Conservation (phyloP, 2,113 vertebrate species). For the Gorilla gorilla region DNA sequence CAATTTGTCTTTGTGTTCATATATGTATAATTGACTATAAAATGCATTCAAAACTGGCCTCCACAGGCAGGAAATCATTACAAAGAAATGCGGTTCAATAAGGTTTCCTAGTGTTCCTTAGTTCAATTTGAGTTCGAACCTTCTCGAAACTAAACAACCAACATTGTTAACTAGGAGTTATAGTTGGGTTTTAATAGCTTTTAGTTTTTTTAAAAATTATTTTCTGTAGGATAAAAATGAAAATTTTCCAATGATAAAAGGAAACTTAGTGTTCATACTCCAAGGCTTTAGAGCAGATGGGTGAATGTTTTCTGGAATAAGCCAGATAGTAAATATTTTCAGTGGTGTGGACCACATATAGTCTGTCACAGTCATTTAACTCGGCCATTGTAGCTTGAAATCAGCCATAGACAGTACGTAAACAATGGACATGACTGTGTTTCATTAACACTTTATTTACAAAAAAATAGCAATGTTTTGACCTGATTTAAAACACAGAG, state of each 20-base stretch:
- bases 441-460: background rate
- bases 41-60: constrained; percentile 41
- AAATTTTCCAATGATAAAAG: constrained; percentile 7
- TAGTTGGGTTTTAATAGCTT: constrained; percentile 25
- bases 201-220: background rate
- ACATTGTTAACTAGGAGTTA: constrained; percentile 44
- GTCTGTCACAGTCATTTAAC: background rate
- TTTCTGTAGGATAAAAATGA: constrained; percentile 41
- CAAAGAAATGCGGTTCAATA: constrained; percentile 36
- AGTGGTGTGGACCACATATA: background rate
- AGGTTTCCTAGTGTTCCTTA: constrained; percentile 50
- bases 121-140: constrained; percentile 57
- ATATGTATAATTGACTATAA: constrained; percentile 47
- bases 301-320: background rate
- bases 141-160: constrained; percentile 26
- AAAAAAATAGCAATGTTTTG: background rate
- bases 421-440: background rate
- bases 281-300: background rate
- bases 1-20: constrained; percentile 33
- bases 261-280: background rate
- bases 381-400: background rate
- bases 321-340: background rate
- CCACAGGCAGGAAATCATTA: constrained; percentile 28
- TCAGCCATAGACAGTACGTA: background rate
- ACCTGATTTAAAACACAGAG: background rate